phyloP scores from a whole-genome alignment of 2,888 invertebrate species.

The Allacma fusca region DNA sequence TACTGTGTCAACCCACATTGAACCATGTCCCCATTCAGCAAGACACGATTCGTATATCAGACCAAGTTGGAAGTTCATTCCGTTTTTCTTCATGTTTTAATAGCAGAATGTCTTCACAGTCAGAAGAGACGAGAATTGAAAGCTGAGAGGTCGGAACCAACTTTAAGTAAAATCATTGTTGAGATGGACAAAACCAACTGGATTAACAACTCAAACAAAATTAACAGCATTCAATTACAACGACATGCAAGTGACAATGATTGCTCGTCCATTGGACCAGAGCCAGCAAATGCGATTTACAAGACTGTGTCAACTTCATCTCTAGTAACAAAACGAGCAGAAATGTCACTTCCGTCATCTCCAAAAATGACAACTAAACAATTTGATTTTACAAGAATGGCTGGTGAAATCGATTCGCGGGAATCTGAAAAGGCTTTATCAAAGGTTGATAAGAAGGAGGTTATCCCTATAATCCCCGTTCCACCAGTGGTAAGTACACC shows the following conservation, averaged over 20 bases:
- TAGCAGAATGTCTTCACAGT: conserved; percentile 39
- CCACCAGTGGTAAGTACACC: conserved; percentile 29
- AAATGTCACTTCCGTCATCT: conserved; percentile 11
- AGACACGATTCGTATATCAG: conserved; percentile 2
- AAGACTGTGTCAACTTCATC: conserved; percentile 26
- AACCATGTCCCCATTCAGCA: too few species aligned
- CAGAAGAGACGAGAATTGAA: conserved; percentile 19
- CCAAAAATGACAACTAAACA: conserved; percentile 3
- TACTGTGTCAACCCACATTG: too few species aligned
- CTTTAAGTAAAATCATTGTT: background rate
- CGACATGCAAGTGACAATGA: conserved; percentile 27
- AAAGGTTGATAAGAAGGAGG: background rate
- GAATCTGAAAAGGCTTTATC: background rate
- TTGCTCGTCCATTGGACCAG: conserved; percentile 17
- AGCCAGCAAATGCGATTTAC: conserved; percentile 18
- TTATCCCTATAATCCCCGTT: background rate
- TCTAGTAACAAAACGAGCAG: background rate
- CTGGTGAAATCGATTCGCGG: background rate
- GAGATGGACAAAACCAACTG: conserved; percentile 30
- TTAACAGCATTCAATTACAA: conserved; percentile 21
- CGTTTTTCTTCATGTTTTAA: conserved; percentile 41
- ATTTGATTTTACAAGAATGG: background rate
- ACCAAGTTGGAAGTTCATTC: conserved; percentile 16
- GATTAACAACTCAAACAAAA: background rate
- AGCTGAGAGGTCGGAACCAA: background rate